phyloP scores from a whole-genome alignment of 2,888 invertebrate genomes.

The Venustoraphidia nigricollis region DNA sequence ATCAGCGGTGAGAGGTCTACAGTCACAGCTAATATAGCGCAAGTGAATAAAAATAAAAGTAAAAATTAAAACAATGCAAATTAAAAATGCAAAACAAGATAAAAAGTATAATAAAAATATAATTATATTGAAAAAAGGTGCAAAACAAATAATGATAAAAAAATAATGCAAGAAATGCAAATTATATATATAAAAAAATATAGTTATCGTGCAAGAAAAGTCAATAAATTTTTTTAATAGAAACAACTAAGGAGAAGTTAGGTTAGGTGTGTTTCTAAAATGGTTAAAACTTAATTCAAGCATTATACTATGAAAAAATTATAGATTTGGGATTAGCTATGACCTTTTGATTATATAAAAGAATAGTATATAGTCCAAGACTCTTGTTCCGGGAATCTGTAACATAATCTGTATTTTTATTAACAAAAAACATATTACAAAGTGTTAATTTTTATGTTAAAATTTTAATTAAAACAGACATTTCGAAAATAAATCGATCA shows the following conservation, averaged over 20 bases:
- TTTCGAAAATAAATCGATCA: no score
- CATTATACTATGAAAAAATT: slow-evolving; percentile 3
- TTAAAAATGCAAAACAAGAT: background rate
- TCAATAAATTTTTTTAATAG: background rate
- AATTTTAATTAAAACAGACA: no score
- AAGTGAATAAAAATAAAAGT: background rate
- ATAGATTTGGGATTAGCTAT: slow-evolving; percentile 2
- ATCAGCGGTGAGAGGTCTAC: background rate
- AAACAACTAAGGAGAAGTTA: slow-evolving; percentile 3
- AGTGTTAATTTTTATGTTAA: no score
- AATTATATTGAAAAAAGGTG: background rate
- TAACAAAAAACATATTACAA: no score
- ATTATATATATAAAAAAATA: background rate
- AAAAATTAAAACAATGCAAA: background rate
- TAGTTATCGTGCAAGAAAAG: slow-evolving; percentile 5
- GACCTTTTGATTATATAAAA: background rate
- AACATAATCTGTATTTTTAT: no score
- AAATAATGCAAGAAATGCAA: slow-evolving; percentile 3
- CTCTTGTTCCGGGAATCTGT: no score
- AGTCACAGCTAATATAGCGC: slow-evolving; percentile 2
- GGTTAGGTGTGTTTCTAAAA: slow-evolving; percentile 7
- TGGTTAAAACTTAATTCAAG: slow-evolving; percentile 2
- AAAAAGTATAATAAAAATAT: background rate
- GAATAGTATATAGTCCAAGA: no score
- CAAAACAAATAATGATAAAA: background rate